These are phyloP conservation scores for Myiozetetes cayanensis DNA, from an alignment of 2,113 vertebrate species.

Conservation along the genomic window DNA sequence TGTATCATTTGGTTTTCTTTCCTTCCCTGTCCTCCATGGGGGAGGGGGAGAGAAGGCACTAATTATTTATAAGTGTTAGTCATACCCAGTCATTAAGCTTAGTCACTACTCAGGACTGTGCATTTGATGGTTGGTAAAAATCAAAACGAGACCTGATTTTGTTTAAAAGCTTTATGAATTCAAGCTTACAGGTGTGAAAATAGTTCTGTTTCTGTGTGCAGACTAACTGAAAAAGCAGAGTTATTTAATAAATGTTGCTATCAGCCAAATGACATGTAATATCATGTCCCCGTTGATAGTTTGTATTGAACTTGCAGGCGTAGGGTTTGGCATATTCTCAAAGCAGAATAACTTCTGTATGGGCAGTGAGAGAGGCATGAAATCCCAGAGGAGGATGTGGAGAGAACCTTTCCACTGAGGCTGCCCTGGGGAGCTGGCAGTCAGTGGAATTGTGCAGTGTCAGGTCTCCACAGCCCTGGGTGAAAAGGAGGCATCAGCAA, in stretches of 20 bases:
- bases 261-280: background rate
- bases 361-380: background rate
- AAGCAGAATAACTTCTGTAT: background rate
- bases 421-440: background rate
- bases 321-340: background rate
- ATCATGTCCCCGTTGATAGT: background rate
- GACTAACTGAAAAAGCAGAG: background rate
- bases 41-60: slow-evolving; percentile 22
- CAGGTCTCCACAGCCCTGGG: fast-evolving
- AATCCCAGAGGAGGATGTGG: background rate
- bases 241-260: background rate
- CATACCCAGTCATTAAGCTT: slow-evolving; percentile 62
- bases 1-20: background rate
- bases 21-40: background rate
- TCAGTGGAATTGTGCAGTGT: fast-evolving
- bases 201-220: background rate
- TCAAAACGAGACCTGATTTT: slow-evolving; percentile 8
- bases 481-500: background rate
- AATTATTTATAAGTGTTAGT: slow-evolving; percentile 67
- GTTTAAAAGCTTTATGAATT: background rate
- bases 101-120: slow-evolving; percentile 54
- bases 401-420: background rate
- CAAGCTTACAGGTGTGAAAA: slow-evolving; percentile 27
- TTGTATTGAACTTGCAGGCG: background rate
- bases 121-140: slow-evolving; percentile 54